These are phyloP conservation scores for Pelmatolapia mariae DNA, from an alignment of 2,113 vertebrate genomes.

Conservation along the genomic window DNA sequence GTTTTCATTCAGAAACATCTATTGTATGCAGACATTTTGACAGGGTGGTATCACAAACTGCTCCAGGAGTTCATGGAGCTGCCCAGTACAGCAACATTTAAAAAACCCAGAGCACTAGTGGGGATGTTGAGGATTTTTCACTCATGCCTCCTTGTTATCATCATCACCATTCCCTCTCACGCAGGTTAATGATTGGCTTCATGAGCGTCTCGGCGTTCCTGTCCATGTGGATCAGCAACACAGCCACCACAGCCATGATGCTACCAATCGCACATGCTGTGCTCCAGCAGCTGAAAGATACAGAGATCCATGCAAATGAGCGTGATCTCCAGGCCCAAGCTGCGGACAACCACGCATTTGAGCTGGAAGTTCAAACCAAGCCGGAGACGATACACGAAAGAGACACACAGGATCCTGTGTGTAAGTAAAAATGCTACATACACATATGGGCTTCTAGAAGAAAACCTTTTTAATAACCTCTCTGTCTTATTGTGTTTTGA, in stretches of 20 bases:
- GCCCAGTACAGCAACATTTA: neutral
- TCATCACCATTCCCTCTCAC: neutral
- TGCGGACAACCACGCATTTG: conserved; percentile 52
- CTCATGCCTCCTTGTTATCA: too few relatives aligned
- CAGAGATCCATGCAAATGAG: conserved; percentile 47
- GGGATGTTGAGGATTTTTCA: neutral
- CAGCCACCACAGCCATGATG: conserved; percentile 95
- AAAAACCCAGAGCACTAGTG: neutral
- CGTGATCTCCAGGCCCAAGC: conserved; percentile 14
- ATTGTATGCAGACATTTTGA: neutral
- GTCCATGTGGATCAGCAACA: conserved; percentile 99
- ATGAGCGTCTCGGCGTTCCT: conserved; percentile 89
- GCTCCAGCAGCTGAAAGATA: conserved; percentile 78
- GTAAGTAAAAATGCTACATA: neutral
- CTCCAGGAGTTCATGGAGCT: neutral
- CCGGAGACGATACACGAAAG: neutral
- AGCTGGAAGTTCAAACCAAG: conserved; percentile 16
- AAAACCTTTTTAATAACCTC: neutral
- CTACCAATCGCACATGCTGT: conserved; percentile 85
- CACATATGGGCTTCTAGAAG: neutral
- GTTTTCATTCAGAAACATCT: neutral
- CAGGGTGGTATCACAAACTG: neutral
- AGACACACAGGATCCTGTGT: neutral
- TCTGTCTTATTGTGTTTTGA: neutral
- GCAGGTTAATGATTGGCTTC: conserved; percentile 90